Percentiles rank a stretch among this genome's conserved stretches.
phyloP scores from a whole-genome alignment of 2,113 vertebrate genomes.

The Carlito syrichta region DNA sequence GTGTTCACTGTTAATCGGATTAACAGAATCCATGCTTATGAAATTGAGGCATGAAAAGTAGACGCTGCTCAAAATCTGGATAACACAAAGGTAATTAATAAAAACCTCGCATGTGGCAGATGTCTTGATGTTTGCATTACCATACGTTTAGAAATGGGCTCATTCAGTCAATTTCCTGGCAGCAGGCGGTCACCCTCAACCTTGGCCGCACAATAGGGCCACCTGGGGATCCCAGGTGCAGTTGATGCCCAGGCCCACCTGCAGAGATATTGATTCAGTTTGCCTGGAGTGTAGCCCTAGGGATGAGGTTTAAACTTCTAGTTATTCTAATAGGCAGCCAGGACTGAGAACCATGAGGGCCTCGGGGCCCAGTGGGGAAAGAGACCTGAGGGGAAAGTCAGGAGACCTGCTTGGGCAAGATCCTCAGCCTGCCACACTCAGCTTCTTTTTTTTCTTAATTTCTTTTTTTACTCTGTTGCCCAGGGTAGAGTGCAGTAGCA shows the following conservation, averaged over 20 bases:
- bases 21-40: neutral
- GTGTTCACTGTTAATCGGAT: neutral
- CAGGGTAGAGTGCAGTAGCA: too few relatives aligned
- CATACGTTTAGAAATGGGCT: neutral
- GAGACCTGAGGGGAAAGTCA: neutral
- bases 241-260: neutral
- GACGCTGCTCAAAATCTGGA: neutral
- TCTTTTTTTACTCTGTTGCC: too few relatives aligned
- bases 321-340: neutral
- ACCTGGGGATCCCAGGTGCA: neutral
- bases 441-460: neutral
- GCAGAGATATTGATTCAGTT: neutral
- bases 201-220: neutral
- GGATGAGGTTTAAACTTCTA: too few relatives aligned
- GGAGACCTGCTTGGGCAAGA: neutral
- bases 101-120: neutral
- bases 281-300: neutral
- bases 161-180: neutral
- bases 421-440: neutral
- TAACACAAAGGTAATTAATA: neutral
- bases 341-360: neutral
- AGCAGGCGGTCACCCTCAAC: neutral
- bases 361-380: too few relatives aligned
- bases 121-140: neutral
- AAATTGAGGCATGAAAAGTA: neutral